Evolutionary conservation across 1,140 invertebrate genomes (phyloP), one percentile per base, ranked within the genome.

Genomic region (Wasmannia auropunctata): DNA sequence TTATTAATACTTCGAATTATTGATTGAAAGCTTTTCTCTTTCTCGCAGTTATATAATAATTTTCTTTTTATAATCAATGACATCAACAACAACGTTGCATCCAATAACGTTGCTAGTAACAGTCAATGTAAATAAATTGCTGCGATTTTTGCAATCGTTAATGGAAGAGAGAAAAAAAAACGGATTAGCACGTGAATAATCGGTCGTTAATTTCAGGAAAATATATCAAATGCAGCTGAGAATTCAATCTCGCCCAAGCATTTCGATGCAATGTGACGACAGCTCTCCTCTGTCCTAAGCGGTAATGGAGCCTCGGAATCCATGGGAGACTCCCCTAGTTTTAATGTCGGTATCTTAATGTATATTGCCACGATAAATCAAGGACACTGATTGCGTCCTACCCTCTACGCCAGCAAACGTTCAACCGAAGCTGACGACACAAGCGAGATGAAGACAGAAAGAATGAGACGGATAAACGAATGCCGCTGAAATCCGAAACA

Each of bases 321-420:
- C 84, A 89, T 81, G 86, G 89, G 91, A 92, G 91, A 89, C 91
- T 93, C 93, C 94, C 93, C 93, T 93, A 94, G 93, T 95, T 95
- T 95, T 94, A 95, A 94, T 94, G 94, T 93, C 92, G 93, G 94
- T 95, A 95, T 95, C 94, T 95, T 94, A 95, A 94, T 95, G 94
- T 95, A 94, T 94, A 95, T 95, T 94, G 93, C 94, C 85, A 87
- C 92, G 91, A 95, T 95, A 95, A 95, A 95, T 95, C 94, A 95
- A 92, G 92, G 92, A 90, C 93, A 94, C 94, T 95, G 94, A 95
- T 95, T 95, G 94, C 93, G 92, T 93, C 91, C 90, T 90, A 93
- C 93, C 93, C 94, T 93, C 87, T 74, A 80, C 63, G 85, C 80
- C 89, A 65, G 87, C 91, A 86, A 86, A 56, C 86, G 56, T 43